Evolutionary conservation across 1,140 invertebrate genomes (phyloP).

Genomic region (Drosophila kepulauana): DNA sequence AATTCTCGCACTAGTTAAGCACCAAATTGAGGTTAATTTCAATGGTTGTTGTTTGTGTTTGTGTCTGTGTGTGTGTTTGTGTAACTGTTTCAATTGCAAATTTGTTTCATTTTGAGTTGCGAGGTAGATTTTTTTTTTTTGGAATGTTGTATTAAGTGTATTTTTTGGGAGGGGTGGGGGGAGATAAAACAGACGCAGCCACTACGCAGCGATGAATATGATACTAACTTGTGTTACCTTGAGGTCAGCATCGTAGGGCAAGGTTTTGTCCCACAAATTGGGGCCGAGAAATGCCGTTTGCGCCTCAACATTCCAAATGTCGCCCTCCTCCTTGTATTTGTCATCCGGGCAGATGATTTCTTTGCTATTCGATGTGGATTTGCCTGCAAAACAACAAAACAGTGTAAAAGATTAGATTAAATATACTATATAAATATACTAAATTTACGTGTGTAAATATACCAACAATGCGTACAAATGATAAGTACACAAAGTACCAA

Average conservation of each 20-base stretch:
- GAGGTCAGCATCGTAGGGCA: slow-evolving; percentile 95
- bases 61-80: slow-evolving; percentile 7
- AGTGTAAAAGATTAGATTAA: background rate
- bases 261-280: slow-evolving; percentile 96
- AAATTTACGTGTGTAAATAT: no score
- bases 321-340: slow-evolving; percentile 93
- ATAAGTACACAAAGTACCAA: slow-evolving; percentile 2
- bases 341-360: slow-evolving; percentile 88
- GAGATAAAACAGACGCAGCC: slow-evolving; percentile 65
- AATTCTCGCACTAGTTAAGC: slow-evolving; percentile 76
- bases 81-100: slow-evolving; percentile 30
- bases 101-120: slow-evolving; percentile 14
- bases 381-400: slow-evolving; percentile 85
- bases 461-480: no score
- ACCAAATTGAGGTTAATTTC: slow-evolving; percentile 64
- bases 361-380: slow-evolving; percentile 87
- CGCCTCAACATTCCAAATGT: slow-evolving; percentile 94
- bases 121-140: background rate
- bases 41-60: slow-evolving; percentile 6
- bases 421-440: no score
- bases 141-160: slow-evolving; percentile 12
- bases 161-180: slow-evolving; percentile 1
- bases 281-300: slow-evolving; percentile 97
- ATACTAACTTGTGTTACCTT: slow-evolving; percentile 93
- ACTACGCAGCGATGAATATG: slow-evolving; percentile 85